Evolutionary conservation across 2,797 vertebrate genomes (phyloP).

Genomic region (Limnodromus scolopaceus): DNA sequence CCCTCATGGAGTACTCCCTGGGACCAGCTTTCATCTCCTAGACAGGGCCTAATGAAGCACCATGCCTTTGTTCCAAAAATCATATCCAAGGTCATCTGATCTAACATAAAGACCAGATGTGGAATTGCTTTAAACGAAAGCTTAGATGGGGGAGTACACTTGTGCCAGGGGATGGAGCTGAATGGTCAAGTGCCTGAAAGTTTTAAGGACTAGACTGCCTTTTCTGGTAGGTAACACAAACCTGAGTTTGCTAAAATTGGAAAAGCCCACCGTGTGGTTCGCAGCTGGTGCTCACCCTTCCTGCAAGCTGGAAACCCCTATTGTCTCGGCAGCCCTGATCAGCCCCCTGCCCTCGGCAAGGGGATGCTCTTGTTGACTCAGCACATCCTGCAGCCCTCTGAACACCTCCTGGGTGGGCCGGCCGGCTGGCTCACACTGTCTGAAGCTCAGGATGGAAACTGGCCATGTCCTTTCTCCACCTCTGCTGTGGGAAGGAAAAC

Average conservation of each 20-base stretch:
- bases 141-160: fast-evolving
- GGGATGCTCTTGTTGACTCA: neutral
- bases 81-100: neutral
- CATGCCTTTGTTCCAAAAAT: neutral
- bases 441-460: neutral
- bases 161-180: neutral
- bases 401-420: neutral
- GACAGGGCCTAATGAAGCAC: neutral
- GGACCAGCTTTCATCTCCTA: neutral
- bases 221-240: neutral
- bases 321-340: neutral
- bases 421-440: neutral
- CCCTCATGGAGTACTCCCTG: neutral
- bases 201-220: neutral
- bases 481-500: neutral
- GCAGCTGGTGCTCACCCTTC: neutral
- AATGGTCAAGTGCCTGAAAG: neutral
- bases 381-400: neutral
- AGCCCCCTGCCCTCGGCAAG: neutral
- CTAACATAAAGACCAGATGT: neutral
- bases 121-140: neutral
- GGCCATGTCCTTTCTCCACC: neutral
- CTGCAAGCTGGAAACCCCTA: neutral
- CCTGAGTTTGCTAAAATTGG: neutral
- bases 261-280: neutral